phyloP scores from a whole-genome alignment of 2,113 vertebrate genomes.

The Penelope pileata region DNA sequence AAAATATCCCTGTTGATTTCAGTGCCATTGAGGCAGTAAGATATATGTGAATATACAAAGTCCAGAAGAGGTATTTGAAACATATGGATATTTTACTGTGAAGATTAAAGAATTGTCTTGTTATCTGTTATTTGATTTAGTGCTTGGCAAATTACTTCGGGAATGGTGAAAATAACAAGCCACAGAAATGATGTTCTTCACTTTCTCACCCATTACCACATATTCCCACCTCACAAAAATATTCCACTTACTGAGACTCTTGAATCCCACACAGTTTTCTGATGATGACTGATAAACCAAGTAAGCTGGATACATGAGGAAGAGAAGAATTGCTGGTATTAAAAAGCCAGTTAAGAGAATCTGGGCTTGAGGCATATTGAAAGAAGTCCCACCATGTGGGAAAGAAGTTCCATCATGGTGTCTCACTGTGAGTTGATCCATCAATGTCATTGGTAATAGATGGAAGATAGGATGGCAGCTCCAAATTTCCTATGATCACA shows the following conservation, averaged over 20 bases:
- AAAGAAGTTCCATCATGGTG: background rate
- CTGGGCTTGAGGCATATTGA: background rate
- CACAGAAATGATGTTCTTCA: background rate
- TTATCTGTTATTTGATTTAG: background rate
- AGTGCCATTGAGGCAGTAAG: background rate
- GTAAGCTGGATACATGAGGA: background rate
- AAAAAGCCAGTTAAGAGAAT: background rate
- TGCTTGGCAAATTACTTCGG: background rate
- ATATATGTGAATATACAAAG: background rate
- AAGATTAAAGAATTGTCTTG: background rate
- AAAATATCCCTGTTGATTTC: background rate
- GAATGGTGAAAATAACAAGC: background rate
- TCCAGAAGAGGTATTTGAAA: background rate
- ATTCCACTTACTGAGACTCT: background rate
- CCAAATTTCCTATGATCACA: background rate
- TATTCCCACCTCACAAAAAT: background rate
- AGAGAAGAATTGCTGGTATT: background rate
- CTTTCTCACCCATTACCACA: background rate
- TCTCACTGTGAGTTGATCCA: background rate
- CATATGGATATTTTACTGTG: background rate
- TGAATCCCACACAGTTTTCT: background rate
- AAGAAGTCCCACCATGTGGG: background rate
- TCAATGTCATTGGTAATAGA: rapidly evolving
- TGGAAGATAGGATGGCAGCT: background rate
- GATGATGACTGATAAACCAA: background rate